Evolutionary conservation across 2,797 vertebrate genomes (phyloP).

Genomic region (Austrolebias charrua): DNA sequence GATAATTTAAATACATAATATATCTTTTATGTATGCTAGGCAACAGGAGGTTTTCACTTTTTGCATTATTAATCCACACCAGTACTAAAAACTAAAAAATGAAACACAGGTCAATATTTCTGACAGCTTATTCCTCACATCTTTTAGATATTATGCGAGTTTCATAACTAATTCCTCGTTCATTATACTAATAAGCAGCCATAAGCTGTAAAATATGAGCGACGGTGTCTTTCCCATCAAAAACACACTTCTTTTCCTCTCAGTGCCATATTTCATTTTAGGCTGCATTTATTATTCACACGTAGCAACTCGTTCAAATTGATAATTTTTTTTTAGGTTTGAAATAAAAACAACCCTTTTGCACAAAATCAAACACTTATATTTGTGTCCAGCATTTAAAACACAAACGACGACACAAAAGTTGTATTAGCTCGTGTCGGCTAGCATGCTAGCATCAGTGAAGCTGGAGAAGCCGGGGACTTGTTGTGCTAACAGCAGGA

Average conservation of each 20-base stretch:
- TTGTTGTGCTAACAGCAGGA: conserved; percentile 34
- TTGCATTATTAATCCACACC: neutral
- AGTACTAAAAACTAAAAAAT: neutral
- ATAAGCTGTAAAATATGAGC: neutral
- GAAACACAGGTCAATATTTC: too few relatives aligned
- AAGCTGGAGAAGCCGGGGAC: conserved; percentile 37
- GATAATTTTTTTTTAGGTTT: too few relatives aligned
- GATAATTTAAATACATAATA: neutral
- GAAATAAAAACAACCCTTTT: too few relatives aligned
- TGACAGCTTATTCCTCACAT: neutral
- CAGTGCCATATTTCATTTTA: too few relatives aligned
- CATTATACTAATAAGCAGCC: too few relatives aligned
- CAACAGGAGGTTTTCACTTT: neutral
- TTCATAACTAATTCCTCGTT: too few relatives aligned
- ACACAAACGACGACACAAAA: conserved; percentile 8
- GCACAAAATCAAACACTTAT: too few relatives aligned
- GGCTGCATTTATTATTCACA: too few relatives aligned
- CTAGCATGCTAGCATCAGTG: conserved; percentile 57
- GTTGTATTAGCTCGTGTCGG: conserved; percentile 47
- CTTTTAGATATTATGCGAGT: neutral
- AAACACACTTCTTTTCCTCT: too few relatives aligned
- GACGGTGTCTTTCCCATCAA: too few relatives aligned
- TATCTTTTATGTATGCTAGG: neutral
- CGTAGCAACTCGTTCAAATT: too few relatives aligned
- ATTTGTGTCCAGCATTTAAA: neutral